These are phyloP conservation scores for Pristis pectinata DNA, from an alignment of 2,797 vertebrate genomes.

Conservation along the genomic window DNA sequence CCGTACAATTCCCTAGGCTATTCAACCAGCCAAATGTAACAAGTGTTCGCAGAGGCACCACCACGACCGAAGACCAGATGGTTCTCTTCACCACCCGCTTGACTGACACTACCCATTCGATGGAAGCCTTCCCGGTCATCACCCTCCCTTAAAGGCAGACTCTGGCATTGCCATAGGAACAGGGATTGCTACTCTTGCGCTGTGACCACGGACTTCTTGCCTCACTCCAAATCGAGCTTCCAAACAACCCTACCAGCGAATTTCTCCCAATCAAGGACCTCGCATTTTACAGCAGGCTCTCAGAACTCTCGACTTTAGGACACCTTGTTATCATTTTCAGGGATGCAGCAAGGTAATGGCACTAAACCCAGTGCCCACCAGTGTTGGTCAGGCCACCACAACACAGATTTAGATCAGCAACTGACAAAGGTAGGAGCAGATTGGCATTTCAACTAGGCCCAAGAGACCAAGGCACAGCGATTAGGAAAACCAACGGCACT, in stretches of 20 bases:
- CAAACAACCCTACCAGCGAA: constrained; percentile 67
- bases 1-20: constrained; percentile 75
- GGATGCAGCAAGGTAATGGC: constrained; percentile 57
- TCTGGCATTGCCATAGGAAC: constrained; percentile 78
- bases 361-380: constrained; percentile 37
- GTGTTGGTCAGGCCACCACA: constrained; percentile 36
- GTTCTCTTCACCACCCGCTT: constrained; percentile 72
- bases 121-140: constrained; percentile 65
- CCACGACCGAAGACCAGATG: constrained; percentile 67
- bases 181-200: constrained; percentile 77
- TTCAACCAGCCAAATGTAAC: constrained; percentile 72
- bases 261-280: constrained; percentile 78
- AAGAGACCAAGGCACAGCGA: constrained; percentile 98
- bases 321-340: constrained; percentile 71
- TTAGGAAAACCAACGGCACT: constrained; percentile 84
- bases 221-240: constrained; percentile 77
- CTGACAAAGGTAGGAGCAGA: constrained; percentile 80
- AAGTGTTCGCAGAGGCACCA: constrained; percentile 68
- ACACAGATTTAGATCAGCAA: constrained; percentile 71
- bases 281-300: constrained; percentile 87
- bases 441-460: constrained; percentile 90
- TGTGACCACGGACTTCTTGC: constrained; percentile 78
- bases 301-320: constrained; percentile 73
- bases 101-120: constrained; percentile 71
- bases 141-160: constrained; percentile 71